Percentiles rank a stretch among this genome's conserved stretches.
Conservation (phyloP, 1,140 invertebrate species). For the Drosophila yakuba region DNA sequence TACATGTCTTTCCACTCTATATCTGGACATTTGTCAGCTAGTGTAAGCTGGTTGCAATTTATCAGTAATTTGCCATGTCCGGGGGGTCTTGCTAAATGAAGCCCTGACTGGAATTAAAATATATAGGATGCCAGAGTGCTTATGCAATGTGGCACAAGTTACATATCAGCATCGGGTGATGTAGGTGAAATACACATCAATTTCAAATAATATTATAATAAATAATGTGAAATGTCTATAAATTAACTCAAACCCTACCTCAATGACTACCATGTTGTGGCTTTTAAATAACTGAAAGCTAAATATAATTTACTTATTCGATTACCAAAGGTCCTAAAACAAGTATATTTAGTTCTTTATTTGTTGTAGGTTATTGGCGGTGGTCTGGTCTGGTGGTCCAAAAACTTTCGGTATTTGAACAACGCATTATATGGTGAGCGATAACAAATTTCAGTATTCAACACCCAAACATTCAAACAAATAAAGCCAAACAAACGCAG, state of each 20-base stretch:
- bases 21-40: conserved; percentile 40
- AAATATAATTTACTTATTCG: too few species aligned
- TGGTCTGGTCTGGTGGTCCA: background rate
- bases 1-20: conserved; percentile 31
- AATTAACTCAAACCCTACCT: too few species aligned
- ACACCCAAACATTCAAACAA: conserved; percentile 13
- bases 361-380: background rate
- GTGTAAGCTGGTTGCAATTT: conserved; percentile 5
- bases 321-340: background rate
- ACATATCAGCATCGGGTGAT: background rate
- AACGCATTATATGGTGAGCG: too few species aligned
- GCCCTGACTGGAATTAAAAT: conserved; percentile 41
- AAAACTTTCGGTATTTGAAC: background rate
- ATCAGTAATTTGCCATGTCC: conserved; percentile 2
- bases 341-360: background rate
- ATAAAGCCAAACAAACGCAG: conserved; percentile 27
- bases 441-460: background rate
- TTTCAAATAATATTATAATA: background rate
- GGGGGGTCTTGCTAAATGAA: conserved; percentile 35
- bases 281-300: too few species aligned
- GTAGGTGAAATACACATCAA: background rate
- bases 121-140: conserved; percentile 22
- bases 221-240: too few species aligned
- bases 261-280: too few species aligned
- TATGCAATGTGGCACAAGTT: background rate